phyloP scores from a whole-genome alignment of 2,797 vertebrate genomes.

The Zenarchopterus dispar region DNA sequence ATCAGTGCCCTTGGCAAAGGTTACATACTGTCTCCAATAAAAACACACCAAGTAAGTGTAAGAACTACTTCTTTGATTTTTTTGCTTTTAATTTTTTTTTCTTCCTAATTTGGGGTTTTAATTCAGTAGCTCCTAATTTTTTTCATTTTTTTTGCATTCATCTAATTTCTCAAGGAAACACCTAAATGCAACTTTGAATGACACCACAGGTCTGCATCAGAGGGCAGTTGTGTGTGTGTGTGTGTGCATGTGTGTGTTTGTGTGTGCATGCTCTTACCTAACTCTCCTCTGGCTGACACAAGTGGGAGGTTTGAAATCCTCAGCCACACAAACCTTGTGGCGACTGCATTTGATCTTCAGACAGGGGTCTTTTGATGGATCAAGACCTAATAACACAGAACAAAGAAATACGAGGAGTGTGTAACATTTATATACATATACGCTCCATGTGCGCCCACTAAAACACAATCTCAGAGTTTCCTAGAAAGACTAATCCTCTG shows the following conservation, averaged over 20 bases:
- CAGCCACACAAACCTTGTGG: slow-evolving; percentile 93
- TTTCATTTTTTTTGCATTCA: no score
- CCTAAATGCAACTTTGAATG: slow-evolving; percentile 17
- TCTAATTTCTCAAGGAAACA: not conserved
- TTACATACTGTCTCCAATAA: no score
- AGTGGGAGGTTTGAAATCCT: slow-evolving; percentile 90
- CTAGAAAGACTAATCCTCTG: slow-evolving; percentile 17
- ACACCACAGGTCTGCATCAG: not conserved
- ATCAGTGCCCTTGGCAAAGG: no score
- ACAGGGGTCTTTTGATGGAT: slow-evolving; percentile 95
- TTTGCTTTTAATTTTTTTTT: no score
- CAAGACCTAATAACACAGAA: slow-evolving; percentile 82
- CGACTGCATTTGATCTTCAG: slow-evolving; percentile 95
- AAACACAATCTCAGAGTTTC: slow-evolving; percentile 15
- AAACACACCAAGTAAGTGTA: no score
- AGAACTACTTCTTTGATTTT: no score
- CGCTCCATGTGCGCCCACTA: not conserved
- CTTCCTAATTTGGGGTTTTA: no score
- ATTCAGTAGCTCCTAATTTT: no score
- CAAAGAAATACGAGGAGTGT: not conserved
- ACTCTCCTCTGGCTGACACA: slow-evolving; percentile 93
- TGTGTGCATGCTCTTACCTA: slow-evolving; percentile 81
- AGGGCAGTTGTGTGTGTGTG: not conserved
- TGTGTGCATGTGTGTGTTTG: not conserved
- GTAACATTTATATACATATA: not conserved